Evolutionary conservation across 2,797 vertebrate species (phyloP).

Genomic region (Thamnophis elegans): DNA sequence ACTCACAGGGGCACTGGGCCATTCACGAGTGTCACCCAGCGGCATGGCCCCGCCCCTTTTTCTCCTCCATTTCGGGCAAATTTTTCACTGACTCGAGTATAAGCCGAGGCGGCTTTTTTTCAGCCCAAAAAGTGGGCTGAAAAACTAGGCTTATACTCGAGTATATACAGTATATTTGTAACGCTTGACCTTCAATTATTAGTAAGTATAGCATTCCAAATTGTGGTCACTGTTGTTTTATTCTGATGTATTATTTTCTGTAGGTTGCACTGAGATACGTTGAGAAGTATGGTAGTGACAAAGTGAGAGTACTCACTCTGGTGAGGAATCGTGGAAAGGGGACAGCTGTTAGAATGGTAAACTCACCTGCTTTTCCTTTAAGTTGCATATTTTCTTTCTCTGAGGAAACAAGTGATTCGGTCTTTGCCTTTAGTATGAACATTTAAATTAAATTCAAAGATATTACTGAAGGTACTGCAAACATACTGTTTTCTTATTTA

Average conservation of each 20-base stretch:
- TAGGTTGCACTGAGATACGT: conserved; percentile 89
- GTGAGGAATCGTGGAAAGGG: conserved; percentile 92
- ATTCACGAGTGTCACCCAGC: too few species aligned
- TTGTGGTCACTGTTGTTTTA: conserved; percentile 44
- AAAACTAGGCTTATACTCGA: too few species aligned
- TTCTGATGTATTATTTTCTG: conserved; percentile 53
- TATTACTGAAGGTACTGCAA: background rate
- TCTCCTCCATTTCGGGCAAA: too few species aligned
- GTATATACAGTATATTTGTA: too few species aligned
- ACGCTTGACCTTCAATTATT: background rate
- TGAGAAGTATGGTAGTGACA: conserved; percentile 84
- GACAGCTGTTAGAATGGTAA: conserved; percentile 91
- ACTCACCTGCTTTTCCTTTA: conserved; percentile 48
- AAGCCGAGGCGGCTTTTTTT: too few species aligned
- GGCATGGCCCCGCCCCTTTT: too few species aligned
- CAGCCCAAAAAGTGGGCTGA: too few species aligned
- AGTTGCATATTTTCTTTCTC: background rate
- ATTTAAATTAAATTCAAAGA: background rate
- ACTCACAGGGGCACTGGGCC: too few species aligned
- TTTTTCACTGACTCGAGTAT: too few species aligned
- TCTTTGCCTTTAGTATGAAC: background rate
- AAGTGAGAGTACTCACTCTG: conserved; percentile 88
- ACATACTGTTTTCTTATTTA: background rate
- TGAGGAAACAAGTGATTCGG: background rate
- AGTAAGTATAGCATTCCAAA: conserved; percentile 21